Percentiles rank a stretch among this genome's conserved stretches.
Evolutionary conservation across 2,113 vertebrate genomes (phyloP).

Genomic region (Xenopus laevis): DNA sequence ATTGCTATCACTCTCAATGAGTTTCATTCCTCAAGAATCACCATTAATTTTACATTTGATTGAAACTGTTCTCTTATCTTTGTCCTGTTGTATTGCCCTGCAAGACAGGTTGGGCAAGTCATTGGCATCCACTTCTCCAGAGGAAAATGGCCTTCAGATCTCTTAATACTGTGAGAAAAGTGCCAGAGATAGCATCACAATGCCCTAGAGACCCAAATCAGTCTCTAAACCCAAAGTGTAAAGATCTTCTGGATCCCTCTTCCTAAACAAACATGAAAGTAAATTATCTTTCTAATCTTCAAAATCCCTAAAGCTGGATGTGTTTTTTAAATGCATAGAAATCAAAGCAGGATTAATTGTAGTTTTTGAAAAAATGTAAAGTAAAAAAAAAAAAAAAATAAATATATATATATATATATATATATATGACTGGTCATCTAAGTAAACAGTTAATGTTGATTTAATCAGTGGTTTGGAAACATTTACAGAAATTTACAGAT

Average conservation of each 20-base stretch:
- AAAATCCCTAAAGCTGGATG: slow-evolving; percentile 7
- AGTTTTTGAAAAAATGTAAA: not conserved
- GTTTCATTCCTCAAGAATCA: too few relatives aligned
- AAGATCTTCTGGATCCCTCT: slow-evolving; percentile 28
- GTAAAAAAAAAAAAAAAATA: too few relatives aligned
- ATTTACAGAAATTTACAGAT: too few relatives aligned
- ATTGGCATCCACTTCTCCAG: slow-evolving; percentile 6
- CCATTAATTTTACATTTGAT: too few relatives aligned
- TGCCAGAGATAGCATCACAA: slow-evolving; percentile 16
- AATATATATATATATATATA: too few relatives aligned
- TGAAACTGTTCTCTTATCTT: slow-evolving; percentile 2
- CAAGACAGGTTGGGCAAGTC: not conserved
- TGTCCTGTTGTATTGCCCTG: not conserved
- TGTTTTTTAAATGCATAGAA: not conserved
- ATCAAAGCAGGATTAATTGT: slow-evolving; percentile 17
- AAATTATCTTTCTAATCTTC: not conserved
- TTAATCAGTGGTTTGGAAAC: too few relatives aligned
- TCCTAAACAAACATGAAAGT: not conserved
- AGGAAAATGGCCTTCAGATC: slow-evolving; percentile 12
- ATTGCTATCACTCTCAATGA: too few relatives aligned
- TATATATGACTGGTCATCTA: too few relatives aligned
- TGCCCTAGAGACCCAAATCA: slow-evolving; percentile 17
- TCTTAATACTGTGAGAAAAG: slow-evolving; percentile 12
- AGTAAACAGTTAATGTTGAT: too few relatives aligned
- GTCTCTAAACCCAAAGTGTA: slow-evolving; percentile 5